Conservation (phyloP, 2,888 invertebrate genomes). For the Catocala sponsa region DNA sequence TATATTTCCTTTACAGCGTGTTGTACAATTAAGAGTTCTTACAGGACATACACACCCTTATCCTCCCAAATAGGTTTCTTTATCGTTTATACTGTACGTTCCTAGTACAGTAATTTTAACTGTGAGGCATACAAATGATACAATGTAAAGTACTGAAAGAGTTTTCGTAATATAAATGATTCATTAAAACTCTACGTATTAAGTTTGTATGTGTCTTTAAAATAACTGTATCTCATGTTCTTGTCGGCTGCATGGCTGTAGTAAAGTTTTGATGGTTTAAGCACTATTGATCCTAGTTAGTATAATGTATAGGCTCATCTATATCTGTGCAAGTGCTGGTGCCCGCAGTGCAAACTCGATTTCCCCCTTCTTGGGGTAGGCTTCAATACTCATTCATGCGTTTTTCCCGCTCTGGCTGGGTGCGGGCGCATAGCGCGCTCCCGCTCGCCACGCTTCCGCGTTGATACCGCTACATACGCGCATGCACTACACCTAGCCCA, state of each 20-base stretch:
- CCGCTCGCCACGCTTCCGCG: slow-evolving; percentile 78
- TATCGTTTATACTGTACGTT: too few relatives aligned
- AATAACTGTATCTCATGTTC: slow-evolving; percentile 3
- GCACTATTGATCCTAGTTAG: slow-evolving; percentile 78
- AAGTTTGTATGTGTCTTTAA: too few relatives aligned
- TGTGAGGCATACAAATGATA: too few relatives aligned
- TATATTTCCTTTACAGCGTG: too few relatives aligned
- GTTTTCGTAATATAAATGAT: too few relatives aligned
- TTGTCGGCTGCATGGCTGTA: slow-evolving; percentile 19
- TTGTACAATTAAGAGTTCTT: too few relatives aligned
- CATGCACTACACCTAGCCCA: slow-evolving; percentile 87
- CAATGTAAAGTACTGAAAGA: too few relatives aligned
- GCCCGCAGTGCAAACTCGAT: slow-evolving; percentile 85
- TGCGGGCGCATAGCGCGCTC: slow-evolving; percentile 72
- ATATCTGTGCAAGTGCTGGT: slow-evolving; percentile 78
- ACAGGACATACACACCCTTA: too few relatives aligned
- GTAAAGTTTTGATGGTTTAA: slow-evolving; percentile 50
- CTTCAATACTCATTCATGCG: slow-evolving; percentile 87
- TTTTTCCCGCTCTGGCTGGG: slow-evolving; percentile 80
- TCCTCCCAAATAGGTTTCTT: too few relatives aligned
- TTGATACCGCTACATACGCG: slow-evolving; percentile 82
- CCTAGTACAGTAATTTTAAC: too few relatives aligned
- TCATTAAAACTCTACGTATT: too few relatives aligned
- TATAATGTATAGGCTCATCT: slow-evolving; percentile 70
- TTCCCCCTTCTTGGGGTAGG: slow-evolving; percentile 87